Evolutionary conservation across 2,113 vertebrate species (phyloP).

Genomic region (Grus americana): DNA sequence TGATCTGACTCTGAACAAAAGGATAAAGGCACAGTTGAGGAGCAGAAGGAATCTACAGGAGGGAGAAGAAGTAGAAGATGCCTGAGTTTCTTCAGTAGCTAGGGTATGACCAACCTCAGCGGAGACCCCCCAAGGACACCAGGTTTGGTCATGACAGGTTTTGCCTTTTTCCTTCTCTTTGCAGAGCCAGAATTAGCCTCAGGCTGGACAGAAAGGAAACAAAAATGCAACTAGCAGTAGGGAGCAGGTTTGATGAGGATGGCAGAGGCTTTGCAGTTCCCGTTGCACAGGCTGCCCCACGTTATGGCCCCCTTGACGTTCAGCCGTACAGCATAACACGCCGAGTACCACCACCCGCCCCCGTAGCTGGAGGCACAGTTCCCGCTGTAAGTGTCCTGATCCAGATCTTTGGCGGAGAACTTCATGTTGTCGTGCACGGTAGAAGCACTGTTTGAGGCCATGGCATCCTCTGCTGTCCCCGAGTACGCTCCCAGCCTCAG

Average conservation of each 20-base stretch:
- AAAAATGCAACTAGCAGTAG: background rate
- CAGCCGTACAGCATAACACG: background rate
- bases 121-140: background rate
- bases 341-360: slow-evolving; percentile 15
- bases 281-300: background rate
- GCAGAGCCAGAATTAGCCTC: background rate
- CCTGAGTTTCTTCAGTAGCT: background rate
- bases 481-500: background rate
- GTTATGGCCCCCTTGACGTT: background rate
- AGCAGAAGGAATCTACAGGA: background rate
- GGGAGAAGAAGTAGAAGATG: background rate
- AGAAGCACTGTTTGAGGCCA: background rate
- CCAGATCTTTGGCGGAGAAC: background rate
- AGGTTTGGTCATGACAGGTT: background rate
- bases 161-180: background rate
- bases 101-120: background rate
- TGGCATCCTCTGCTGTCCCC: background rate
- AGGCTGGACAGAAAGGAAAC: background rate
- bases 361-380: background rate
- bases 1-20: background rate
- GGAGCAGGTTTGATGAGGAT: slow-evolving; percentile 12
- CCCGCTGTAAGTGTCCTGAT: background rate
- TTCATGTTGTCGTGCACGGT: slow-evolving; percentile 3
- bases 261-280: background rate
- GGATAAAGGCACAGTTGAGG: background rate